Evolutionary conservation across 1,140 invertebrate genomes (phyloP), one percentile per base, ranked within the genome.

Genomic region (Magallana gigas): DNA sequence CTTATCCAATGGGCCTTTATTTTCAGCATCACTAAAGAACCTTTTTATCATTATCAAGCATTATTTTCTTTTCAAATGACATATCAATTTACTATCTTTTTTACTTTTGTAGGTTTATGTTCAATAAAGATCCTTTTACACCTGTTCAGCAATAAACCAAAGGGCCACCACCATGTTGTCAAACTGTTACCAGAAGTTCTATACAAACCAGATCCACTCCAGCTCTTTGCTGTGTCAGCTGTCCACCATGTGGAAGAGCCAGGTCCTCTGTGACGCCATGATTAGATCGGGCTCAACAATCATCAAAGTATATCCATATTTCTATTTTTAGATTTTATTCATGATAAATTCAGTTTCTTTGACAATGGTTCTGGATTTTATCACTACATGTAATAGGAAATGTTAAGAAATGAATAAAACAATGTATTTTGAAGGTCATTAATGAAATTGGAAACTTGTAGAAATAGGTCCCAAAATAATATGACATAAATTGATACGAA

Each of bases 191-290:
- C 87, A 88, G 36, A 88, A 88, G 71, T 83, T 88, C 36, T 88
- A 88, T 57, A 88, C 81, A 14, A 88, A 88, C 58, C 83, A 85
- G 83, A 88, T 88, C 68, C 87, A 88, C 59, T 88, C 87, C 14
- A 88, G 87, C 59, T 88, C 87, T 60, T 48, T 88, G 59, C 71
- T 88, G 7, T 88, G 83, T 84, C 87, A 88, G 57, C 87, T 88
- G 57, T 83, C 87, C 18, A 83, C 81, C 81, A 85, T 88, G 83
- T 88, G 87, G 87, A 88, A 85, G 18, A 85, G 68, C 29, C 87
- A 88, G 16, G 62, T 80, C 8, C 68, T 88, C 9, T 88, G 87
- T 88, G 87, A 88, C 82, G 87, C 87, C 14, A 60, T 88, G 11
- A 88, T 88, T 14, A 85, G 76, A 29, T 80, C 87, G 36, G 87